Base-by-base conservation (phyloP, 2,888 invertebrate genomes). In the Labia minor region DNA sequence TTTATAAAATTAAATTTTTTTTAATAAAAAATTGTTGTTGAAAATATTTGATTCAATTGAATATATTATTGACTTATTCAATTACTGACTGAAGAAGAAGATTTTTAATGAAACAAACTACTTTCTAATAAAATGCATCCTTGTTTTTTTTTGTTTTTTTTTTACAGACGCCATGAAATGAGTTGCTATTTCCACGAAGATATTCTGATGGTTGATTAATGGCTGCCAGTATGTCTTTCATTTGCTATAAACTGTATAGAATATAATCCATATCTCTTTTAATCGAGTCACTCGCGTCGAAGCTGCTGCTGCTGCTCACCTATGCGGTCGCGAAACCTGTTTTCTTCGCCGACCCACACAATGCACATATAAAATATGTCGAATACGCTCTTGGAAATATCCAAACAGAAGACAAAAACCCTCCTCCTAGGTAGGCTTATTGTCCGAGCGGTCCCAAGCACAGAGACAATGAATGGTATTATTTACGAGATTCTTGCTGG, bases 381-480 rank as follows among this genome's bases (percentile, higher is more conserved):
- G 49, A 49, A 49, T 11, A 49, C 49, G 49, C 49, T 49, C 49
- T 49, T 49, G 49, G 49, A 49, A 49, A 49, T 49, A 49, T n/a
- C 49, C n/a, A 49, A 49, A 49, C 49, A 49, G 49, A 49, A 49
- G 49, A 49, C 49, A 49, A 49, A 49, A 49, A 49, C n/a, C 49
- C 49, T 49, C 49, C 49, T 49, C 11, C 33, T 33, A 33, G 33
- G 33, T 11, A n/a, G n/a, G 49, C 49, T 49, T 49, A 49, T 49
- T 49, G 49, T 49, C 49, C 49, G 26, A 3, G 26, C 26, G 4
- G 26, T 26, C 26, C 26, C 26, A n/a, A 14, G 8, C 33, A 33
- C 33, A 49, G 8, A 49, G 49, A 49, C 6, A 49, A 14, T 8
- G 6, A 49, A 49, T 49, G 49, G 49, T 49, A 49, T 49, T 49